These are phyloP conservation scores for Lucinisca nassula DNA, from an alignment of 2,888 invertebrate species.

Conservation along the genomic window DNA sequence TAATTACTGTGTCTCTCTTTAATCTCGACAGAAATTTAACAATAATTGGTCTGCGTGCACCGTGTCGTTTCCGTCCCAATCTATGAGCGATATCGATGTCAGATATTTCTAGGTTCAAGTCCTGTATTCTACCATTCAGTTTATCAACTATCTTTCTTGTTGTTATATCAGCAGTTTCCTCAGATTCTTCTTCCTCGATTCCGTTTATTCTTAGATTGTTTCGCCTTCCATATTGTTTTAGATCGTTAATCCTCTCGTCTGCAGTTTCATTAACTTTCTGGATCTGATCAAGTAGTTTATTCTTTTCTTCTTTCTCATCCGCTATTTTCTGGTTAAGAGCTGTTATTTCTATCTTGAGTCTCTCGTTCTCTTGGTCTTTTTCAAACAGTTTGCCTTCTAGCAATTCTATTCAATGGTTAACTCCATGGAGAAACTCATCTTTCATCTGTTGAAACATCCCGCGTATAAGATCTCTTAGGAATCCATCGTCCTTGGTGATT, in stretches of 20 bases:
- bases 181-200: not conserved
- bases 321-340: not conserved
- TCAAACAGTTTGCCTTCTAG: too few relatives aligned
- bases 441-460: too few relatives aligned
- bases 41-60: not conserved
- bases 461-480: too few relatives aligned
- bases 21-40: not conserved
- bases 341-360: too few relatives aligned
- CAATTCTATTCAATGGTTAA: too few relatives aligned
- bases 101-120: not conserved
- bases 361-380: too few relatives aligned
- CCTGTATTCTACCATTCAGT: not conserved
- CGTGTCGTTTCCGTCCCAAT: not conserved
- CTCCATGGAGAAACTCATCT: too few relatives aligned
- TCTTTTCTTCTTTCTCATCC: not conserved
- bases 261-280: not conserved
- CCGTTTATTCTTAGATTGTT: conserved; percentile 10
- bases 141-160: not conserved
- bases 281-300: not conserved
- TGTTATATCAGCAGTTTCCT: conserved; percentile 1
- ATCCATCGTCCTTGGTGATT: too few relatives aligned
- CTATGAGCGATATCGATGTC: not conserved
- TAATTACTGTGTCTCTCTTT: not conserved
- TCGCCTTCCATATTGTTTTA: conserved; percentile 1
- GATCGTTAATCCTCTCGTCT: not conserved